Conservation (phyloP, 2,113 vertebrate species). For the Nothoprocta perdicaria region DNA sequence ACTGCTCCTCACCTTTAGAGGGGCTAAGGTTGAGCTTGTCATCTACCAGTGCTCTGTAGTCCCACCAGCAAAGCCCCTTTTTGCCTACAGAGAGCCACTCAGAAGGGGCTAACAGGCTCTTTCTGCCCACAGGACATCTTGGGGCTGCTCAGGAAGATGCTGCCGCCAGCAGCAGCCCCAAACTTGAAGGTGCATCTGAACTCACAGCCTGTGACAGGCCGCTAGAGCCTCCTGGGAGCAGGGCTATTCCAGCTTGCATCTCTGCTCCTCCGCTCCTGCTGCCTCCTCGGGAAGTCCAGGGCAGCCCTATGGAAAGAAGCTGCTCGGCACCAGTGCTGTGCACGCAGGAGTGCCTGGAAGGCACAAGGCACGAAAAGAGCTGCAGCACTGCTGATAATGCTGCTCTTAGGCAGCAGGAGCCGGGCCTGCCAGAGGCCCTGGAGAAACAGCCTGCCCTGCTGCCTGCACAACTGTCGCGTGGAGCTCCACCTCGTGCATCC, state of each 20-base stretch:
- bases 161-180: too few relatives aligned
- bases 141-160: neutral
- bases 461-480: neutral
- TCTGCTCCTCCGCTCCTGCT: neutral
- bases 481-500: neutral
- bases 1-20: too few relatives aligned
- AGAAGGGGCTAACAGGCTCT: neutral
- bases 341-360: neutral
- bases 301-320: slow-evolving; percentile 74
- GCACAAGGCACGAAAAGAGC: slow-evolving; percentile 52
- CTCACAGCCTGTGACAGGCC: too few relatives aligned
- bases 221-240: too few relatives aligned
- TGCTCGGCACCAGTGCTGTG: slow-evolving; percentile 84
- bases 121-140: slow-evolving; percentile 72
- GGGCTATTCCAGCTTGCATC: too few relatives aligned
- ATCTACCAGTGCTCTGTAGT: too few relatives aligned
- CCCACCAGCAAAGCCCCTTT: neutral
- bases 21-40: too few relatives aligned
- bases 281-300: slow-evolving; percentile 38
- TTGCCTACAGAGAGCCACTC: too few relatives aligned
- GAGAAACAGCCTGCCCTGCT: slow-evolving; percentile 75
- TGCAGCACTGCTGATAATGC: slow-evolving; percentile 84
- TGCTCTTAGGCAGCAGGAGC: slow-evolving; percentile 10
- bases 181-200: too few relatives aligned
- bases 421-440: neutral